Conservation (phyloP, 2,888 invertebrate genomes). For the Meliscaeva auricollis region DNA sequence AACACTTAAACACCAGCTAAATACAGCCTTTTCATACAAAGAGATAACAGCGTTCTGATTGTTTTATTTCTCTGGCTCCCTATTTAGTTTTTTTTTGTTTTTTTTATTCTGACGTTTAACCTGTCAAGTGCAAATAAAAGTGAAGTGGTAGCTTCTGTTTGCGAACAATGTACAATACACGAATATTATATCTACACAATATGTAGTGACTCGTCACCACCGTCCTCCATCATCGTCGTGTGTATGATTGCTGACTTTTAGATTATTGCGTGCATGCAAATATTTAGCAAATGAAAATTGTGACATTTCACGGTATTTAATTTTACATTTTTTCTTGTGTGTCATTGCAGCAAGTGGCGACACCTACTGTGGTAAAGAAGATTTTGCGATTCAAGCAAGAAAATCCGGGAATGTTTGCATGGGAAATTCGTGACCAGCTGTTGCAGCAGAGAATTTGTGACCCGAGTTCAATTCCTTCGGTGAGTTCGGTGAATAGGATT, state of each 20-base stretch:
- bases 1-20: constrained; percentile 76
- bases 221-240: background rate
- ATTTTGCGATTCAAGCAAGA: constrained; percentile 97
- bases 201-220: background rate
- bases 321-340: constrained; percentile 72
- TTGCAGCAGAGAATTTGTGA: constrained; percentile 96
- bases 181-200: background rate
- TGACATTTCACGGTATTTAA: constrained; percentile 83
- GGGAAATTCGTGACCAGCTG: constrained; percentile 97
- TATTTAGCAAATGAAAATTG: constrained; percentile 56
- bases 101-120: constrained; percentile 57
- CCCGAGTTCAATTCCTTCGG: constrained; percentile 95
- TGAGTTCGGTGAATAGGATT: constrained; percentile 97
- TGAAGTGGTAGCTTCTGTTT: constrained; percentile 72
- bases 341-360: constrained; percentile 95
- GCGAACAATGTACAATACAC: constrained; percentile 21
- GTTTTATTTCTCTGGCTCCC: constrained; percentile 50
- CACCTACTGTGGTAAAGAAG: constrained; percentile 97
- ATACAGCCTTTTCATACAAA: constrained; percentile 64
- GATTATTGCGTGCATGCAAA: constrained; percentile 61
- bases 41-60: constrained; percentile 71
- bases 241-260: constrained; percentile 3
- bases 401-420: constrained; percentile 98
- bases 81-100: constrained; percentile 8
- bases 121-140: constrained; percentile 75